Evolutionary conservation across 2,888 invertebrate species (phyloP).

Genomic region (Oxystoma pomonae): DNA sequence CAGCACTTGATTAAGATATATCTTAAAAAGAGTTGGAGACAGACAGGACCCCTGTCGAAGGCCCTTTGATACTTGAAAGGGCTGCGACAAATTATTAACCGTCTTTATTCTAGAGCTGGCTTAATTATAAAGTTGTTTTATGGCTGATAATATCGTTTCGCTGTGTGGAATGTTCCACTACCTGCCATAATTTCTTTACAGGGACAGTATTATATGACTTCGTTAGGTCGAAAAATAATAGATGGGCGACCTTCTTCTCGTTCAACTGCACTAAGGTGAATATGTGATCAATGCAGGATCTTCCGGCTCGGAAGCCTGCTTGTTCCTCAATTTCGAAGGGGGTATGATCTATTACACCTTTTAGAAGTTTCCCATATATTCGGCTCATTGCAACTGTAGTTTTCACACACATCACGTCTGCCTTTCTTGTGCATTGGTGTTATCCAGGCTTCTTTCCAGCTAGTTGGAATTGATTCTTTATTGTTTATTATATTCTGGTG

Average conservation of each 20-base stretch:
- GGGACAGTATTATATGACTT: constrained; percentile 12
- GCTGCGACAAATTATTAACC: neutral
- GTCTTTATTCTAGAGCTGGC: neutral
- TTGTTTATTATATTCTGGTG: neutral
- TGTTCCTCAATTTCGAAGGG: constrained; percentile 18
- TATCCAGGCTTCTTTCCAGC: too few species aligned
- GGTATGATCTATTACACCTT: neutral
- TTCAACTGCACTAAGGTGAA: constrained; percentile 9
- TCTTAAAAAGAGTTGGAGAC: too few species aligned
- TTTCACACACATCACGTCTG: neutral
- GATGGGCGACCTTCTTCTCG: constrained; percentile 9
- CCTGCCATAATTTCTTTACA: neutral
- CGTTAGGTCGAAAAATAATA: constrained; percentile 7
- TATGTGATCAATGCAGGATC: constrained; percentile 15
- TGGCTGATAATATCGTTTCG: neutral
- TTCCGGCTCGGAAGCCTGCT: constrained; percentile 16
- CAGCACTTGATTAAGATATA: too few species aligned
- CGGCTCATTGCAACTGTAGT: neutral
- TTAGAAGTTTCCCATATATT: neutral
- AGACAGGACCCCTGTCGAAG: too few species aligned
- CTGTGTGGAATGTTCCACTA: neutral
- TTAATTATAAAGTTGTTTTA: neutral
- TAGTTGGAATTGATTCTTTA: neutral
- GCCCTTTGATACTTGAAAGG: too few species aligned
- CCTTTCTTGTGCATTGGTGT: neutral